These are phyloP conservation scores for Trinorchestia longiramus DNA, from an alignment of 1,140 invertebrate species.

Conservation along the genomic window DNA sequence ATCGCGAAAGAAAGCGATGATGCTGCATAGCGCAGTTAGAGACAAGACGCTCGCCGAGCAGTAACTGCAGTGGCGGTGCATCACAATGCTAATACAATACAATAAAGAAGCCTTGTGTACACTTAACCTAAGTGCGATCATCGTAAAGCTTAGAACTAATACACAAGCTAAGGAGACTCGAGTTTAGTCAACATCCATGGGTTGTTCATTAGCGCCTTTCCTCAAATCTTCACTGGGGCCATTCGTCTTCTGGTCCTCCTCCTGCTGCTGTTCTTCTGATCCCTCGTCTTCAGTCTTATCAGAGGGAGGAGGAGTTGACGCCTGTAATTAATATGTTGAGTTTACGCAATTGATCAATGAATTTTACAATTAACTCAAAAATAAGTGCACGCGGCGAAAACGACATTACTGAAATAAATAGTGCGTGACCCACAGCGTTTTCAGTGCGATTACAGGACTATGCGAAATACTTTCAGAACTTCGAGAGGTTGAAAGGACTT, in stretches of 20 bases:
- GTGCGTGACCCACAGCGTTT: not conserved
- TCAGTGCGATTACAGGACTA: not conserved
- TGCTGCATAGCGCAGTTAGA: not conserved
- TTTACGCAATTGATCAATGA: not conserved
- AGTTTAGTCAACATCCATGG: constrained; percentile 42
- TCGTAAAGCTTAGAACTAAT: constrained; percentile 11
- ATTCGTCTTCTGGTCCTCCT: constrained; percentile 15
- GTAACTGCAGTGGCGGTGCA: not conserved
- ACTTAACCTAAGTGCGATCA: constrained; percentile 9
- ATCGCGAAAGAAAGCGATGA: not conserved
- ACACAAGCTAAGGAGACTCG: constrained; percentile 20
- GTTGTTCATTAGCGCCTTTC: constrained; percentile 50
- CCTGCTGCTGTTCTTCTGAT: not conserved
- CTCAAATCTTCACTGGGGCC: constrained; percentile 37
- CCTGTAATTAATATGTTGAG: not conserved
- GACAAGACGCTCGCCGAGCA: not conserved
- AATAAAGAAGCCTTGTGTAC: not conserved
- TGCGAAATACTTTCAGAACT: not conserved
- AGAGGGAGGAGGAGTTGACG: constrained; percentile 3
- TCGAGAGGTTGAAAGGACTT: no score
- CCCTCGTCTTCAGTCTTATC: not conserved
- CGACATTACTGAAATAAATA: not conserved
- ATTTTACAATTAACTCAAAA: not conserved
- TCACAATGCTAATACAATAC: not conserved
- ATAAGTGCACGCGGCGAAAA: not conserved